Evolutionary conservation across 1,140 invertebrate species (phyloP).

Genomic region (Scaptomyza pallida): DNA sequence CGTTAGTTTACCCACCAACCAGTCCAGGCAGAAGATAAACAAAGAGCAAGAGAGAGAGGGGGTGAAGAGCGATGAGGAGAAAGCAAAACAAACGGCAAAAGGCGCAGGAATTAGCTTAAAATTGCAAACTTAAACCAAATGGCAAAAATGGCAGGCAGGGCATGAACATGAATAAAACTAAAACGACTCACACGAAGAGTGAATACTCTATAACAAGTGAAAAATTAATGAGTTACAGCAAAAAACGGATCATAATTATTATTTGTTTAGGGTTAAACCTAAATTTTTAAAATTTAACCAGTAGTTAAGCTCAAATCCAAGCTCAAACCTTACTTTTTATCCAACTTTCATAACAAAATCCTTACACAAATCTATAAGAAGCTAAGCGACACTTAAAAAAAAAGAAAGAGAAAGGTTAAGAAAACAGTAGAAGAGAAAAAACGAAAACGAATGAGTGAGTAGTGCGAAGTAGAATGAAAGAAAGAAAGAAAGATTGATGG

Average conservation of each 20-base stretch:
- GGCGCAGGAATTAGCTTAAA: constrained; percentile 70
- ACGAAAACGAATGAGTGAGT: background rate
- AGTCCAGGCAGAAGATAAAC: constrained; percentile 8
- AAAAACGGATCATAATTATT: too few species aligned
- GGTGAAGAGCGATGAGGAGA: constrained; percentile 18
- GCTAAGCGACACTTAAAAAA: too few species aligned
- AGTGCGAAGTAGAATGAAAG: background rate
- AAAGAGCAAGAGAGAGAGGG: background rate
- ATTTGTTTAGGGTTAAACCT: background rate
- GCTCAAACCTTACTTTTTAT: too few species aligned
- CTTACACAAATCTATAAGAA: too few species aligned
- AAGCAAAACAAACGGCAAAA: constrained; percentile 26
- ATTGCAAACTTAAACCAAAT: constrained; percentile 72
- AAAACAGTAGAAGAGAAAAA: too few species aligned
- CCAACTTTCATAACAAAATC: too few species aligned
- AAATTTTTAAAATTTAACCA: background rate
- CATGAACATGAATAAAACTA: constrained; percentile 4
- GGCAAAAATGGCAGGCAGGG: constrained; percentile 22
- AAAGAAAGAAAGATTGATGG: background rate
- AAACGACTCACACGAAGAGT: background rate
- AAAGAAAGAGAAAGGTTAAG: too few species aligned
- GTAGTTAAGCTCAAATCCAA: too few species aligned
- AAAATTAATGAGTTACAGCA: background rate
- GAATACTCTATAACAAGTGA: constrained; percentile 1
- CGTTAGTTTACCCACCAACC: background rate